Conservation (phyloP, 2,113 vertebrate genomes). For the Cyanoderma ruficeps region DNA sequence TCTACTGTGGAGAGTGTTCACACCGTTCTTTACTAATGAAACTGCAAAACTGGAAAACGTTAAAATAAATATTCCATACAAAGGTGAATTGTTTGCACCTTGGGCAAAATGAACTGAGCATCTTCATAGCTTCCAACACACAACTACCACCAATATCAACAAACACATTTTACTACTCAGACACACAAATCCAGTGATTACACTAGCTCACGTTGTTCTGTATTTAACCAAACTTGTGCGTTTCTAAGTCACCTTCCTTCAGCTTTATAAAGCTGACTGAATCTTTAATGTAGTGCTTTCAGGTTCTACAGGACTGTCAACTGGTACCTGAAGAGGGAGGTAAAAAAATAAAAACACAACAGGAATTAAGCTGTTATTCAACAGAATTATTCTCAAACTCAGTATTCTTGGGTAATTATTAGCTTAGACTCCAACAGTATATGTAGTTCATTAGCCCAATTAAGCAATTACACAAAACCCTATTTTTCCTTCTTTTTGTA, state of each 20-base stretch:
- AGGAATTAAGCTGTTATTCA: not conserved
- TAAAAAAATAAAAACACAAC: not conserved
- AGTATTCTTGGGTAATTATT: not conserved
- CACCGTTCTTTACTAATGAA: not conserved
- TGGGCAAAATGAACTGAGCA: not conserved
- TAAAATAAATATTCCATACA: conserved; percentile 17
- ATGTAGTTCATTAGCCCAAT: not conserved
- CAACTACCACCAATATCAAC: not conserved
- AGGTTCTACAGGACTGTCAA: conserved; percentile 71
- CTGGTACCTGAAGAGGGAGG: conserved; percentile 60
- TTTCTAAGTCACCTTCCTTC: not conserved
- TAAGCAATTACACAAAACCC: not conserved
- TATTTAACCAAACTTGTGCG: not conserved
- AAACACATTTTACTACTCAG: not conserved
- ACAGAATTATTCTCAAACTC: not conserved
- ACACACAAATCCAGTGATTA: not conserved
- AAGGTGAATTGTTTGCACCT: not conserved
- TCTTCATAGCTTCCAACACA: not conserved
- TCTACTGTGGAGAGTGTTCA: not conserved
- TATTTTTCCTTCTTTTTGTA: not conserved
- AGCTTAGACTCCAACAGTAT: not conserved
- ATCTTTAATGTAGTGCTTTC: conserved; percentile 41
- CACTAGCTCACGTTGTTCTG: not conserved
- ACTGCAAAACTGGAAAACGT: not conserved
- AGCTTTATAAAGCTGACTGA: conserved; percentile 57